Base-by-base conservation (phyloP, 2,888 invertebrate genomes). In the Malthinus flaveolus region DNA sequence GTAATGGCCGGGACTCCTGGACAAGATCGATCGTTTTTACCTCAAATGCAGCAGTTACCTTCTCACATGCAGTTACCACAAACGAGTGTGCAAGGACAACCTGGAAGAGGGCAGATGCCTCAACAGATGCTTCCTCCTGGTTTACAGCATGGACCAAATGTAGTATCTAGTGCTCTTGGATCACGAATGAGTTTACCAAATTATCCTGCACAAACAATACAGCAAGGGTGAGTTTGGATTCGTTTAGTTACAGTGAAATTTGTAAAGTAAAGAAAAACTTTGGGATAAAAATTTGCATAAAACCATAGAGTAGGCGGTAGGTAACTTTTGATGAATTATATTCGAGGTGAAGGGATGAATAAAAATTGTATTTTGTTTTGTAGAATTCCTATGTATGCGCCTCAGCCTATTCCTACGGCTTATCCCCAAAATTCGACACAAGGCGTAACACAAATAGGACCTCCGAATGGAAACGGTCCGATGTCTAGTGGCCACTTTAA, bases 181-280 rank as follows among this genome's bases (percentile, higher is more conserved):
- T 53, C 54, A 7, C 47, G 54, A 15, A 32, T 36, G n/a, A 54
- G 37, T 23, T 47, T 54, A 13, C 49, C 37, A n/a, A 47, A 31
- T 32, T 47, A 47, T 39, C 46, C 33, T 7, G 10, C 37, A n/a
- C 52, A 51, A 7, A 48, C 44, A 8, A 53, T 56, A 53, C 62
- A 59, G 8, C 65, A 61, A 49, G 59, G 53, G 65, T 66, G 56
- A 58, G 59, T 56, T 32, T 33, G n/a, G n/a, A n/a, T n/a, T n/a
- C n/a, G n/a, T n/a, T n/a, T n/a, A n/a, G n/a, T n/a, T n/a, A n/a
- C n/a, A n/a, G n/a, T n/a, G n/a, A n/a, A n/a, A n/a, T n/a, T n/a
- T n/a, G n/a, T n/a, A n/a, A n/a, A n/a, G n/a, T n/a, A n/a, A n/a
- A n/a, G n/a, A n/a, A n/a, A n/a, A n/a, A n/a, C n/a, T n/a, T n/a